Evolutionary conservation across 2,888 invertebrate genomes (phyloP).

Genomic region (Hydroisotoma schaefferi): DNA sequence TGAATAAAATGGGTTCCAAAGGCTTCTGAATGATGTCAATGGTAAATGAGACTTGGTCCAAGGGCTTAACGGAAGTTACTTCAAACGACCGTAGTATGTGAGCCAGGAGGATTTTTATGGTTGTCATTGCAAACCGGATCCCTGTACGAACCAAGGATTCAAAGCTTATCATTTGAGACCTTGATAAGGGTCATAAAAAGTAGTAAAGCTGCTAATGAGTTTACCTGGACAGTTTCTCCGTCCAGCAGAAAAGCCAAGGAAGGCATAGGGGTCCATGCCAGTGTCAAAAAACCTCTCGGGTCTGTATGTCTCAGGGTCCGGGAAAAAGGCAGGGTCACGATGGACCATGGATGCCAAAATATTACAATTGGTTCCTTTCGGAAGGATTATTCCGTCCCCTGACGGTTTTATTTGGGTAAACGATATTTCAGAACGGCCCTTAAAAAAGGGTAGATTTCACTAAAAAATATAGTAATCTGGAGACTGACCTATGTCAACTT

Average conservation of each 20-base stretch:
- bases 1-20: not conserved
- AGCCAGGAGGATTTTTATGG: not conserved
- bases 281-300: not conserved
- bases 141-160: not conserved
- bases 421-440: not conserved
- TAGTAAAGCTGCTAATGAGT: not conserved
- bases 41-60: not conserved
- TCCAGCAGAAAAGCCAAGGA: conserved; percentile 1
- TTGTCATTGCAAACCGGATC: not conserved
- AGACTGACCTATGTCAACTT: not conserved
- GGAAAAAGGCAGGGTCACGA: not conserved
- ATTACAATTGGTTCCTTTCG: not conserved
- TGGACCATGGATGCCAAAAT: not conserved
- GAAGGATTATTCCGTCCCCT: not conserved
- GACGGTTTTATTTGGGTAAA: too few species aligned
- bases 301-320: not conserved
- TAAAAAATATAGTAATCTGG: too few species aligned
- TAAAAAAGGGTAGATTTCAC: not conserved
- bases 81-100: not conserved
- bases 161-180: not conserved
- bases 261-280: not conserved
- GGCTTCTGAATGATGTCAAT: not conserved
- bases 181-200: not conserved
- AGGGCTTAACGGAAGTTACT: not conserved
- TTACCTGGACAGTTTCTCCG: conserved; percentile 3